Evolutionary conservation across 2,888 invertebrate species (phyloP), one percentile per base, ranked within the genome.

Genomic region (Slavum lentiscoides): DNA sequence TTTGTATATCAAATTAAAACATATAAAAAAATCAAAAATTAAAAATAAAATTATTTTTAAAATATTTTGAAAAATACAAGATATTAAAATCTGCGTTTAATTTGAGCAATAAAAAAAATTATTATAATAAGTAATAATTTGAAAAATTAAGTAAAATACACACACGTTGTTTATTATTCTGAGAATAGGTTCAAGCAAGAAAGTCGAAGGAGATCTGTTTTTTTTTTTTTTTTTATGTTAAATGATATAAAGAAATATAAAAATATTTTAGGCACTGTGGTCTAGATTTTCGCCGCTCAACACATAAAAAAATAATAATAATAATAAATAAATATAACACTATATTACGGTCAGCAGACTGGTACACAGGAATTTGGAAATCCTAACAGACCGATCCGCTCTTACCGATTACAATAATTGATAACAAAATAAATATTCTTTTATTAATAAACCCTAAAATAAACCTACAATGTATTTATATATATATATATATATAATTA

Each of bases 171-270:
- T 69, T 37, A 21, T 53, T 30, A 30, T 62, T 70, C n/a, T 39
- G 68, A 62, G 62, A 62, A 77, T 77, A 77, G 68, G 30, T 53
- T 69, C n/a, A 61, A 68, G 39, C n/a, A 64, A 69, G 61, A 55
- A 62, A 58, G 67, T 75, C 67, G 67, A 76, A 77, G 69, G 77
- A 77, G 77, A 77, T 77, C 77, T 67, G 21, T 74, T 74, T 66
- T 37, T 74, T 55, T 43, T 43, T 61, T 58, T 8, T 39, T 30
- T 1, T 64, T n/a, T 17, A 15, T 43, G 43, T 43, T 43, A 19
- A 30, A 23, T 59, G 39, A 49, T 9, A 64, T n/a, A n/a, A 23
- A 59, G 39, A 59, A 59, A 30, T 17, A 72, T 15, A 15, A 23
- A 43, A 39, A 59, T 59, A 30, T 17, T 30, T 30, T 43, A 61